Evolutionary conservation across 2,888 invertebrate species (phyloP).

Genomic region (Agrypnus murinus): DNA sequence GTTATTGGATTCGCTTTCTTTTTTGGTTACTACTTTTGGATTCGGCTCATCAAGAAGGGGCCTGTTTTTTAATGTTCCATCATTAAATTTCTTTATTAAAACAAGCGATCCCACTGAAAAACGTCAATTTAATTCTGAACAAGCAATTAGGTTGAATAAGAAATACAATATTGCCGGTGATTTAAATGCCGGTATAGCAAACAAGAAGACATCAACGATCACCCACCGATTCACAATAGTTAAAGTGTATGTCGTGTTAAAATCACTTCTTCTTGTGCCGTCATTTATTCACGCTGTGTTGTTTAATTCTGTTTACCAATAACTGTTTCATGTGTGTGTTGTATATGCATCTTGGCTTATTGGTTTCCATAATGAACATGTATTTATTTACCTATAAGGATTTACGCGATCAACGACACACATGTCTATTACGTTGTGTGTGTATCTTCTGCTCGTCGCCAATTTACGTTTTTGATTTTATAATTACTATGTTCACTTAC

Average conservation of each 20-base stretch:
- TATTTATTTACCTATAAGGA: background rate
- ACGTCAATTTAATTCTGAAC: too few species aligned
- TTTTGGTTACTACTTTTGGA: too few species aligned
- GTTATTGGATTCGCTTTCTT: too few species aligned
- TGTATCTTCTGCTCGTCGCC: conserved; percentile 33
- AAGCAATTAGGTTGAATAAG: too few species aligned
- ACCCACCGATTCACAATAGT: conserved; percentile 12
- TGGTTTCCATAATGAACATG: conserved; percentile 26
- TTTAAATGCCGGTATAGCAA: too few species aligned
- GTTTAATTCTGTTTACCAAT: conserved; percentile 19
- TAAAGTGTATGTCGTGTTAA: background rate
- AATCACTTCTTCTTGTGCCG: conserved; percentile 1
- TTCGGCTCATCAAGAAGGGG: too few species aligned
- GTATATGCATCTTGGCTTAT: conserved; percentile 16
- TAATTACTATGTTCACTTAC: conserved; percentile 35
- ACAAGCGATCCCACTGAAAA: too few species aligned
- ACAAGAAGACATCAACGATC: background rate
- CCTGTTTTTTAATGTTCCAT: too few species aligned
- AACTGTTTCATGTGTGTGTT: conserved; percentile 13
- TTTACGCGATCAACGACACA: background rate
- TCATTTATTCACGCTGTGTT: conserved; percentile 20
- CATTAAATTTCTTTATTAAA: too few species aligned
- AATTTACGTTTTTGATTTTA: conserved; percentile 39
- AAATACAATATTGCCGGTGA: too few species aligned
- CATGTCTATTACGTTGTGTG: conserved; percentile 9